These are phyloP conservation scores for Cybosia mesomella DNA, from an alignment of 2,888 invertebrate genomes.

Conservation along the genomic window DNA sequence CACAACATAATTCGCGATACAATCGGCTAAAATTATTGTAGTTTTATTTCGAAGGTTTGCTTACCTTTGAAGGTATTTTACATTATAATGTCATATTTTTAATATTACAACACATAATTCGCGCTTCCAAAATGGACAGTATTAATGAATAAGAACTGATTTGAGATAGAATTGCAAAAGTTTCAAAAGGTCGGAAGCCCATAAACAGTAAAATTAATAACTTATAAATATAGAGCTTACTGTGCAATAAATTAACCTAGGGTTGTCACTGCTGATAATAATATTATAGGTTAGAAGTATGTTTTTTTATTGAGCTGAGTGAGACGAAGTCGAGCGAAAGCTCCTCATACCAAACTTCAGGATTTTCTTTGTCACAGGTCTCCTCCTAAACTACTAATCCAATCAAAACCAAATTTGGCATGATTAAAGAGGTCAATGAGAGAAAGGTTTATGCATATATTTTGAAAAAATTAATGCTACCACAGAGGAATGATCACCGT, in stretches of 20 bases:
- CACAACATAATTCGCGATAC: not conserved
- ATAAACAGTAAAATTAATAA: slow-evolving; percentile 17
- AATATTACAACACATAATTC: slow-evolving; percentile 10
- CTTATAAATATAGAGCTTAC: slow-evolving; percentile 24
- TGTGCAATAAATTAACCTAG: not conserved
- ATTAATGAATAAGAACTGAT: slow-evolving; percentile 17
- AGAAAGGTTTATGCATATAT: too few species aligned
- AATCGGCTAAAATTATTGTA: not conserved
- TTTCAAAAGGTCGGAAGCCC: slow-evolving; percentile 28
- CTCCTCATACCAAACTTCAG: too few species aligned
- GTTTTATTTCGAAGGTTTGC: not conserved
- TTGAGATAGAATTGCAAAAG: slow-evolving; percentile 24
- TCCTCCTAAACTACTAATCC: too few species aligned
- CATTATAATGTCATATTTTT: not conserved
- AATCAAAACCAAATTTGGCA: too few species aligned
- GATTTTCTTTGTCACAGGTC: too few species aligned
- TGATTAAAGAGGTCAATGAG: too few species aligned
- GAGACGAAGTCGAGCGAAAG: too few species aligned
- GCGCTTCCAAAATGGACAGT: slow-evolving; percentile 10
- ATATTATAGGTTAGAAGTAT: not conserved
- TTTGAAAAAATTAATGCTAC: too few species aligned
- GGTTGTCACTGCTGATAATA: slow-evolving; percentile 7
- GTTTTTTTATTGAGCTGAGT: too few species aligned
- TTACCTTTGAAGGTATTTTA: not conserved
- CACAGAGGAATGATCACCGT: too few species aligned